phyloP scores from a whole-genome alignment of 2,113 vertebrate species.

The Parus major region DNA sequence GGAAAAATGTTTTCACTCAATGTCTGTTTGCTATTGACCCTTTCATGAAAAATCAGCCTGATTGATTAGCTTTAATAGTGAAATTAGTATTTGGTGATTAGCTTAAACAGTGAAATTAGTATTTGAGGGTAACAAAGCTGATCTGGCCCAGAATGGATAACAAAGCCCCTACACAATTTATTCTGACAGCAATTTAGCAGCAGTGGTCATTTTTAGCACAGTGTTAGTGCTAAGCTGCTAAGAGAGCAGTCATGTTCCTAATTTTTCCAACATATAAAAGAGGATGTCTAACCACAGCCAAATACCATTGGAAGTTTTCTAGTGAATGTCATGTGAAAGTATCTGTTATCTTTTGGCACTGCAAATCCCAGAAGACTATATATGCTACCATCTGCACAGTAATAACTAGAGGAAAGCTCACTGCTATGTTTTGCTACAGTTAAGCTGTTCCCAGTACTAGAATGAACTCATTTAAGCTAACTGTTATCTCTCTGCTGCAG shows the following conservation, averaged over 20 bases:
- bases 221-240: background rate
- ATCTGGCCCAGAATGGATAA: background rate
- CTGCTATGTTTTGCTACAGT: background rate
- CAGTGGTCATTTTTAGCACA: background rate
- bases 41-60: background rate
- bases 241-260: background rate
- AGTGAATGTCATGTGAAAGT: constrained; percentile 27
- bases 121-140: background rate
- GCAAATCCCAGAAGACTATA: background rate
- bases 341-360: constrained; percentile 22
- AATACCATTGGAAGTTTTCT: background rate
- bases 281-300: background rate
- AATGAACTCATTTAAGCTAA: constrained; percentile 21
- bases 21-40: background rate
- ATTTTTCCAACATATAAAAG: background rate
- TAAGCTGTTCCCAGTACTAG: constrained; percentile 20
- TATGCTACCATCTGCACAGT: constrained; percentile 3
- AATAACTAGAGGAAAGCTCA: constrained; percentile 5
- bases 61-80: background rate
- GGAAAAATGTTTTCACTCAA: background rate
- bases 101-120: background rate
- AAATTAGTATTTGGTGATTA: background rate
- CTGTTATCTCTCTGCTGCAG: constrained; percentile 47
- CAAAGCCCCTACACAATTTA: background rate
- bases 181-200: background rate